Evolutionary conservation across 2,113 vertebrate genomes (phyloP).

Genomic region (Psittacus erithacus): DNA sequence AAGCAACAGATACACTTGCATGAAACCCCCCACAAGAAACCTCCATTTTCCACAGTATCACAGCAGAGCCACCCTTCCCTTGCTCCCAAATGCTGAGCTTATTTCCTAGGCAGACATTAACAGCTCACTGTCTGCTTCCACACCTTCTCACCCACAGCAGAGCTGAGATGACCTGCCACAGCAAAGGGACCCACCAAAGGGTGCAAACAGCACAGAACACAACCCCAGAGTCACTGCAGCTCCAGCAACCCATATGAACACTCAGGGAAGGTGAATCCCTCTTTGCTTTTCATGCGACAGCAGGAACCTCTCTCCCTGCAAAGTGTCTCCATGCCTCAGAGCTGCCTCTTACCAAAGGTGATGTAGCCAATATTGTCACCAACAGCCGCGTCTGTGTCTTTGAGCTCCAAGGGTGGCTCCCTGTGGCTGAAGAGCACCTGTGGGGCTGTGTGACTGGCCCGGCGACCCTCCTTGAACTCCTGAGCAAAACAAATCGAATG

Average conservation of each 20-base stretch:
- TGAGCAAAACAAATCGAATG: conserved; percentile 55
- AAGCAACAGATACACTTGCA: neutral
- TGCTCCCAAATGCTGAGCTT: neutral
- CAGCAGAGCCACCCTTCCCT: neutral
- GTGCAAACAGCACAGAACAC: neutral
- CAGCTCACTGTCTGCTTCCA: neutral
- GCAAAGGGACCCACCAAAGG: neutral
- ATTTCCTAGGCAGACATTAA: neutral
- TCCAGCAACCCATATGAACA: neutral
- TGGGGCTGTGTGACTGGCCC: conserved; percentile 97
- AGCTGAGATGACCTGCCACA: neutral
- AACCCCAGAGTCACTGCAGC: neutral
- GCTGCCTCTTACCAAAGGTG: conserved; percentile 87
- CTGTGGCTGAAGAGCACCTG: conserved; percentile 98
- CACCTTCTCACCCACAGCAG: neutral
- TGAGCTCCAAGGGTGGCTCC: conserved; percentile 96
- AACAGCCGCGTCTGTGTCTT: conserved; percentile 93
- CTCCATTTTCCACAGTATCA: neutral
- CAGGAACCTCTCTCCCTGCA: neutral
- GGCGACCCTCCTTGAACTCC: conserved; percentile 98
- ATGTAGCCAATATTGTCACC: conserved; percentile 99
- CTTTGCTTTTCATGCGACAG: neutral
- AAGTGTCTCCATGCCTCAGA: neutral
- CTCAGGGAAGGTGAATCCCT: neutral
- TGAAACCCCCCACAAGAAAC: neutral